These are phyloP conservation scores for Lordiphosa mommai DNA, from an alignment of 1,140 invertebrate genomes.

Conservation along the genomic window DNA sequence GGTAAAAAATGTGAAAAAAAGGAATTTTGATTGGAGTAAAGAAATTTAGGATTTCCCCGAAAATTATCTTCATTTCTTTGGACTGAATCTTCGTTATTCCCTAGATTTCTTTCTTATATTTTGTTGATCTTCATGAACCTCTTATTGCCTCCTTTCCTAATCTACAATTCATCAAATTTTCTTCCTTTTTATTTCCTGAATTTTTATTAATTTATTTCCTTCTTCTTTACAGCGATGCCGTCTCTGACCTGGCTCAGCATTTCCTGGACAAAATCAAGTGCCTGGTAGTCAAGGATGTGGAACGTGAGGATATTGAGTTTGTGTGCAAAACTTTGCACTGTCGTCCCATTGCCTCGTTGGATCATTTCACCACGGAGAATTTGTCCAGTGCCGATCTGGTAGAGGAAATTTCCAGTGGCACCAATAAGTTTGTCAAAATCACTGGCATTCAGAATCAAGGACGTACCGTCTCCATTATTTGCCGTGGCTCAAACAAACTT, in stretches of 20 bases:
- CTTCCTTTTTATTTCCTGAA: background rate
- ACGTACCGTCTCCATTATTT: conserved; percentile 94
- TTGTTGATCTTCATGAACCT: too few species aligned
- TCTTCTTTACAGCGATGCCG: conserved; percentile 85
- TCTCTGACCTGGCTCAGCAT: conserved; percentile 98
- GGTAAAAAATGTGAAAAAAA: too few species aligned
- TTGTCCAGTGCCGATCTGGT: conserved; percentile 95
- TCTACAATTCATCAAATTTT: too few species aligned
- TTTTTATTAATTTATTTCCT: background rate
- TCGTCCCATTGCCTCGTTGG: conserved; percentile 97
- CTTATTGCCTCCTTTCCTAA: too few species aligned
- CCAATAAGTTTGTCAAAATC: conserved; percentile 96
- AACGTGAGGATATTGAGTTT: conserved; percentile 98
- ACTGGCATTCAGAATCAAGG: conserved; percentile 94
- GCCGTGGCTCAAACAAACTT: conserved; percentile 98
- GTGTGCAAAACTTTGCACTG: conserved; percentile 97
- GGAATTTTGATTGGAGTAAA: too few species aligned
- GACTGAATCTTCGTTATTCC: too few species aligned
- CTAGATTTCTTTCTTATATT: too few species aligned
- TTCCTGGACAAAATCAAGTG: conserved; percentile 99
- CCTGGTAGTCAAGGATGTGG: conserved; percentile 98
- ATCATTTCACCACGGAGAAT: conserved; percentile 97
- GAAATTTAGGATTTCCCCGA: too few species aligned
- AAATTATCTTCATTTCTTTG: too few species aligned
- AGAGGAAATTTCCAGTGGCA: conserved; percentile 95